These are phyloP conservation scores for Megaustenia siamemsis DNA, from an alignment of 2,888 invertebrate genomes.

Conservation along the genomic window DNA sequence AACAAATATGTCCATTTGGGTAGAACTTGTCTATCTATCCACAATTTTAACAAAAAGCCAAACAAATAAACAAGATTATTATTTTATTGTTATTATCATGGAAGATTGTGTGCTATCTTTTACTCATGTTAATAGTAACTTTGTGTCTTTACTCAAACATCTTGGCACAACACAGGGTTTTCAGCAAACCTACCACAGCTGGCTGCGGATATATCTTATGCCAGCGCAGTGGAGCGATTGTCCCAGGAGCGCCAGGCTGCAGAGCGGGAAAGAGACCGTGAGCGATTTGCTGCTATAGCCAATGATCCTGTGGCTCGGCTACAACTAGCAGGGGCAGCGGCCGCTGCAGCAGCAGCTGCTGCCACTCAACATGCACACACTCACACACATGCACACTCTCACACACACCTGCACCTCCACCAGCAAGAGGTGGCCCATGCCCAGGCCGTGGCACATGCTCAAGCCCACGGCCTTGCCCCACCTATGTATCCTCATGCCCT, in stretches of 20 bases:
- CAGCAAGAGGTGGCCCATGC: constrained; percentile 62
- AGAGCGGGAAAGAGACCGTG: constrained; percentile 81
- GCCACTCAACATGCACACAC: constrained; percentile 58
- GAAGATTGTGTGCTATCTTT: too few relatives aligned
- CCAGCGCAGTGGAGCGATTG: constrained; percentile 57
- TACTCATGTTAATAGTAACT: background rate
- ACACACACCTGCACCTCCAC: constrained; percentile 89
- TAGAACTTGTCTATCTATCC: too few relatives aligned
- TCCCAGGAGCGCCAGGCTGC: constrained; percentile 82
- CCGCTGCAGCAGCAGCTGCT: constrained; percentile 41
- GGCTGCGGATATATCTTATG: constrained; percentile 58
- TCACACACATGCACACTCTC: constrained; percentile 89
- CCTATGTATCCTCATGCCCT: constrained; percentile 46
- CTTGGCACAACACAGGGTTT: constrained; percentile 28
- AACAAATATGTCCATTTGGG: too few relatives aligned
- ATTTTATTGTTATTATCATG: too few relatives aligned
- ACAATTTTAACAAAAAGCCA: too few relatives aligned
- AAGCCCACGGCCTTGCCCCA: constrained; percentile 55
- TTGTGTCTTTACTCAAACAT: constrained; percentile 12
- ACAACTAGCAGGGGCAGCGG: constrained; percentile 87
- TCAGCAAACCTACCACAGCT: constrained; percentile 52
- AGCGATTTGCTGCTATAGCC: constrained; percentile 85
- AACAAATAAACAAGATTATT: too few relatives aligned
- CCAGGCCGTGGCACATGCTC: constrained; percentile 54
- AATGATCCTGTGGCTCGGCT: constrained; percentile 95